Evolutionary conservation across 2,797 vertebrate species (phyloP).

Genomic region (Periparus ater): DNA sequence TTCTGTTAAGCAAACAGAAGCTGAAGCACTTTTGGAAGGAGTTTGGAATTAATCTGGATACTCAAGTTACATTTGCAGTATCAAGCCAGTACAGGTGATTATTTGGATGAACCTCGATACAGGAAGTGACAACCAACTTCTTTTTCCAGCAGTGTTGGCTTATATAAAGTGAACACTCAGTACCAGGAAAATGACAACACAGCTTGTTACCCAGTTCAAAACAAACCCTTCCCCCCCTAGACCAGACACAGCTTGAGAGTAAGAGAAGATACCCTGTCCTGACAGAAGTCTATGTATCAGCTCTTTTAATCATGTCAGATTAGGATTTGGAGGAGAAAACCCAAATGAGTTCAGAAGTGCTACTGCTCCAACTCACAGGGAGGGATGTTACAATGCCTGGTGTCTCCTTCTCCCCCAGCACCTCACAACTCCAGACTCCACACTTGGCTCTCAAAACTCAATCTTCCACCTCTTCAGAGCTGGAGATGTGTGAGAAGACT

Average conservation of each 20-base stretch:
- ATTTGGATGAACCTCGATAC: neutral
- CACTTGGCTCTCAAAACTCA: neutral
- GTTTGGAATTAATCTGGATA: neutral
- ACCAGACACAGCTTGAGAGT: neutral
- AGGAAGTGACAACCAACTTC: neutral
- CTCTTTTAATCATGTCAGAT: neutral
- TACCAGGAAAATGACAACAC: neutral
- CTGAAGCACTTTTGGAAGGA: neutral
- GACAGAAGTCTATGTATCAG: neutral
- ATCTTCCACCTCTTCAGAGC: neutral
- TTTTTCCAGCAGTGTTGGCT: neutral
- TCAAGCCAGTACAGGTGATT: neutral
- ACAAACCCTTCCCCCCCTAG: neutral
- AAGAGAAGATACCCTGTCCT: neutral
- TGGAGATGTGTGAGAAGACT: neutral
- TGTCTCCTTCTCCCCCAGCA: neutral
- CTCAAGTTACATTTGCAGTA: neutral
- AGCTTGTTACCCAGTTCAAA: neutral
- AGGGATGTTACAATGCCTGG: neutral
- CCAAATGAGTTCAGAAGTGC: neutral
- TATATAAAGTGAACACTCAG: neutral
- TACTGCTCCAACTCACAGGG: neutral
- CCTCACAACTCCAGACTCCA: neutral
- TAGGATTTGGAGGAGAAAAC: neutral
- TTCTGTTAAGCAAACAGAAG: neutral